A percentile compares a stretch with the other conserved stretches of the same genome.
Evolutionary conservation across 2,113 vertebrate species (phyloP).

Genomic region (Isichthys henryi): DNA sequence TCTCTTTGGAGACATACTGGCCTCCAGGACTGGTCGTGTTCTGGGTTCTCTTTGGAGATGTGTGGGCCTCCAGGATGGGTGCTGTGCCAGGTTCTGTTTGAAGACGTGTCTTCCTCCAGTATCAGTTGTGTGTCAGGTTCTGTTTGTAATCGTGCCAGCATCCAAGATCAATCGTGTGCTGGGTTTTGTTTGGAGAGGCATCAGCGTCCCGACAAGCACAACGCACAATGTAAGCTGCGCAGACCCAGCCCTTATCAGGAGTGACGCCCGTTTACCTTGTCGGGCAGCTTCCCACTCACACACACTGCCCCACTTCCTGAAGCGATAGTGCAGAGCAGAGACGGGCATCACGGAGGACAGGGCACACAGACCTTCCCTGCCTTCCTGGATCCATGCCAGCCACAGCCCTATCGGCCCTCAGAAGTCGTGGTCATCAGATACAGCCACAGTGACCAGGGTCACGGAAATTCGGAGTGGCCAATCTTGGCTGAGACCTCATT

Average conservation of each 20-base stretch:
- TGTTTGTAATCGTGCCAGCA: neutral
- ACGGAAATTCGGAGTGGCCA: constrained; percentile 18
- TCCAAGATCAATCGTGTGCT: neutral
- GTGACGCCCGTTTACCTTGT: constrained; percentile 47
- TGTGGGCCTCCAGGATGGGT: too few relatives aligned
- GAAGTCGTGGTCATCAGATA: constrained; percentile 26
- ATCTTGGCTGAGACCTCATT: neutral
- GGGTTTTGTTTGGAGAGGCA: neutral
- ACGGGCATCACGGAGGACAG: constrained; percentile 45
- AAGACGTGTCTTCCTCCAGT: neutral
- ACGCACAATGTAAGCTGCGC: constrained; percentile 41
- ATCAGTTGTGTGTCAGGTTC: neutral
- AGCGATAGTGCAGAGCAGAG: constrained; percentile 18
- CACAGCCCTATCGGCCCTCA: constrained; percentile 51
- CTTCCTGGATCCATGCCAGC: constrained; percentile 41
- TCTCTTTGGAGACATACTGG: neutral
- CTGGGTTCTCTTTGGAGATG: too few relatives aligned
- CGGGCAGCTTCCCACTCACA: constrained; percentile 50
- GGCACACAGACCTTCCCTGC: constrained; percentile 48
- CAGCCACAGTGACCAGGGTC: neutral
- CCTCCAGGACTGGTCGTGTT: too few relatives aligned
- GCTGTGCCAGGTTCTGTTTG: too few relatives aligned
- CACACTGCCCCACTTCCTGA: constrained; percentile 50
- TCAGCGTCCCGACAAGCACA: constrained; percentile 39
- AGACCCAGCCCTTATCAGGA: constrained; percentile 45